Percentiles rank a stretch among this genome's conserved stretches.
phyloP scores from a whole-genome alignment of 2,797 vertebrate genomes.

The Sebastes taczanowskii region DNA sequence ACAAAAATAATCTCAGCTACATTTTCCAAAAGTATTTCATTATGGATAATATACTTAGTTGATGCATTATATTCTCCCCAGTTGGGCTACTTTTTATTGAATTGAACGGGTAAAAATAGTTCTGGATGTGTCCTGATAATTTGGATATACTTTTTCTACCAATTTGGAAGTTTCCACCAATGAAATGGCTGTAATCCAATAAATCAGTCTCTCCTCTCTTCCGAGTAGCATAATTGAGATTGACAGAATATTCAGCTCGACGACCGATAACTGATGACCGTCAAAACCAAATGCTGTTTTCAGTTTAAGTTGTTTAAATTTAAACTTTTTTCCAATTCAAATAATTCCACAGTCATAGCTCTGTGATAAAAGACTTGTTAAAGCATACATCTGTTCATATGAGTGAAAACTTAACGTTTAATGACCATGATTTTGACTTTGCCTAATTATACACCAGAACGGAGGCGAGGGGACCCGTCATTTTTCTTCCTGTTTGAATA shows the following conservation, averaged over 20 bases:
- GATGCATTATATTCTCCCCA: neutral
- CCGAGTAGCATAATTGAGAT: neutral
- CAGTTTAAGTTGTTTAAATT: neutral
- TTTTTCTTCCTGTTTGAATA: neutral
- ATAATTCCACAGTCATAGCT: neutral
- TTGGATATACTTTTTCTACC: neutral
- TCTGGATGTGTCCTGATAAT: neutral
- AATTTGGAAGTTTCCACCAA: neutral
- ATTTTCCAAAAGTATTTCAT: neutral
- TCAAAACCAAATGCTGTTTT: neutral
- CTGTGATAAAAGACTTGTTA: neutral
- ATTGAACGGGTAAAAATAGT: neutral
- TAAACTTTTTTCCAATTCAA: neutral
- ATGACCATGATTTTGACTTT: neutral
- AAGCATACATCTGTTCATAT: neutral
- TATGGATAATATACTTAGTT: neutral
- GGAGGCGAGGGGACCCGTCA: accelerated
- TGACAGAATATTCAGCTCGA: neutral
- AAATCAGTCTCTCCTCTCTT: neutral
- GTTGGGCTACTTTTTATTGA: neutral
- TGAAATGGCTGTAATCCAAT: neutral
- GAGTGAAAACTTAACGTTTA: neutral
- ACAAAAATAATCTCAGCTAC: neutral
- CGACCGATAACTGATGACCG: neutral
- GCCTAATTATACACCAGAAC: neutral